Evolutionary conservation across 2,888 invertebrate genomes (phyloP).

Genomic region (Parnassius smintheus): DNA sequence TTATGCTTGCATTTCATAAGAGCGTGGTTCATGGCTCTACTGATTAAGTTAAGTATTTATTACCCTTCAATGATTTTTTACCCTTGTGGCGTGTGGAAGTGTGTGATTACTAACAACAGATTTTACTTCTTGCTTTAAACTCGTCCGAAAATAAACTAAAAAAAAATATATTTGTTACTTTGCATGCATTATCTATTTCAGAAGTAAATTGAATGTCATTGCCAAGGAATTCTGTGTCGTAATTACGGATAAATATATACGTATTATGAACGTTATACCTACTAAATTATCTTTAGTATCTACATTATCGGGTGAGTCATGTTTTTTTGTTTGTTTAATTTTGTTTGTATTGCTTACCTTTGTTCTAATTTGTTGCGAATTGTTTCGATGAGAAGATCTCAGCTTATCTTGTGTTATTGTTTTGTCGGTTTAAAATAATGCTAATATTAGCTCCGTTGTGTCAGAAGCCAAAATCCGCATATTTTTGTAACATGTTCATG

Average conservation of each 20-base stretch:
- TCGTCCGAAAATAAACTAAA: slow-evolving; percentile 6
- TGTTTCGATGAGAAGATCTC: slow-evolving; percentile 3
- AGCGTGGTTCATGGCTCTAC: too few relatives aligned
- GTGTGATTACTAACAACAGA: too few relatives aligned
- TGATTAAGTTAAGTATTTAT: too few relatives aligned
- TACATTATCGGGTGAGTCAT: slow-evolving; percentile 45
- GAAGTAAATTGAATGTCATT: slow-evolving; percentile 54
- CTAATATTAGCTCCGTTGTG: too few relatives aligned
- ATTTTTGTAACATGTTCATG: too few relatives aligned
- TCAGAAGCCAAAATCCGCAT: too few relatives aligned
- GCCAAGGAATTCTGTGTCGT: slow-evolving; percentile 59
- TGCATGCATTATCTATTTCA: slow-evolving; percentile 47
- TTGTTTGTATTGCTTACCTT: slow-evolving; percentile 14
- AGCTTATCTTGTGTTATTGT: slow-evolving; percentile 3
- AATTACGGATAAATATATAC: slow-evolving; percentile 37
- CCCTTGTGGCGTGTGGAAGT: too few relatives aligned
- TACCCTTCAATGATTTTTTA: too few relatives aligned
- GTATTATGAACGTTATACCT: slow-evolving; percentile 39
- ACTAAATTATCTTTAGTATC: slow-evolving; percentile 43
- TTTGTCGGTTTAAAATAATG: not conserved
- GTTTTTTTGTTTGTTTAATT: slow-evolving; percentile 30
- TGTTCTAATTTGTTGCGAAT: slow-evolving; percentile 1
- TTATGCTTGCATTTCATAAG: too few relatives aligned
- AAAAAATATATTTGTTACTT: slow-evolving; percentile 11
- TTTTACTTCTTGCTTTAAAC: not conserved